Percentiles rank a stretch among this genome's conserved stretches.
Conservation (phyloP, 2,797 vertebrate species). For the Bryconaethiops microstoma region DNA sequence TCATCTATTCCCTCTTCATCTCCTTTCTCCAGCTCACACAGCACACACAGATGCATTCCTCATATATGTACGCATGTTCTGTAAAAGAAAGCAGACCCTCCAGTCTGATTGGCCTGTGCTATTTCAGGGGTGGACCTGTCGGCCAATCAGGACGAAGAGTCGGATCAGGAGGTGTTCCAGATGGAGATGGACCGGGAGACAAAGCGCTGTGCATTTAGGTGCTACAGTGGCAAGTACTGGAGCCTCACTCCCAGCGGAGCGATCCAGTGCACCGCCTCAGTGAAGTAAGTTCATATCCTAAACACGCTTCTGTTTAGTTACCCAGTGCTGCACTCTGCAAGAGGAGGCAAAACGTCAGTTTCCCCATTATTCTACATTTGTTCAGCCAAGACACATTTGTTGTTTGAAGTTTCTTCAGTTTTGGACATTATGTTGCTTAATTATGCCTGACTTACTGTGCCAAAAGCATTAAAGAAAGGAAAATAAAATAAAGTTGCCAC, state of each 20-base stretch:
- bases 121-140: slow-evolving; percentile 91
- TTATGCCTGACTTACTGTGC: too few relatives aligned
- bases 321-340: too few relatives aligned
- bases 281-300: slow-evolving; percentile 79
- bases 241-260: slow-evolving; percentile 87
- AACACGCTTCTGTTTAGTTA: too few relatives aligned
- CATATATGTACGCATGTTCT: slow-evolving; percentile 8
- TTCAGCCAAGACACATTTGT: too few relatives aligned
- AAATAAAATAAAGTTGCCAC: too few relatives aligned
- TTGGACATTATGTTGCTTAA: too few relatives aligned
- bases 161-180: slow-evolving; percentile 96
- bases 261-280: slow-evolving; percentile 89
- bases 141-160: slow-evolving; percentile 94
- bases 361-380: too few relatives aligned
- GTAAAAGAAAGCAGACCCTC: not conserved
- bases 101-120: not conserved
- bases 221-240: slow-evolving; percentile 95
- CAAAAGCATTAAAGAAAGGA: too few relatives aligned
- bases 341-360: too few relatives aligned
- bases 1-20: slow-evolving; percentile 19
- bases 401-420: too few relatives aligned
- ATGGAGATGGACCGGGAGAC: slow-evolving; percentile 93
- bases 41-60: not conserved
- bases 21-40: not conserved
- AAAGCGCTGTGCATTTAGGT: slow-evolving; percentile 91